Evolutionary conservation across 2,888 invertebrate species (phyloP).

Genomic region (Pocota personata): DNA sequence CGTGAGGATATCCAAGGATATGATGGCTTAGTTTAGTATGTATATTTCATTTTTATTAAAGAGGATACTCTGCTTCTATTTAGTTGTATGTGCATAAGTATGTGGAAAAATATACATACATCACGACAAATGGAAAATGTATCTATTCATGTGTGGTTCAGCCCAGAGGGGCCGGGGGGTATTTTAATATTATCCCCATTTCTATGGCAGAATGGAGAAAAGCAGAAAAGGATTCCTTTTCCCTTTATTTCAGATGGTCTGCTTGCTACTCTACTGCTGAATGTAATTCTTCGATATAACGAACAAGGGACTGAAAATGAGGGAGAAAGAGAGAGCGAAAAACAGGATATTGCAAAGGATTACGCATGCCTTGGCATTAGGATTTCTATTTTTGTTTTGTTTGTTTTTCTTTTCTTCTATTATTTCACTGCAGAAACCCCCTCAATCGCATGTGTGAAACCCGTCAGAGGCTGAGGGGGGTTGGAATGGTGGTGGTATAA

Average conservation of each 20-base stretch:
- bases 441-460: slow-evolving; percentile 33
- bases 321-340: slow-evolving; percentile 37
- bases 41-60: slow-evolving; percentile 71
- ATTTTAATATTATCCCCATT: slow-evolving; percentile 70
- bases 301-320: slow-evolving; percentile 17
- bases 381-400: slow-evolving; percentile 73
- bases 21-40: slow-evolving; percentile 50
- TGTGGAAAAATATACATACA: slow-evolving; percentile 40
- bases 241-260: slow-evolving; percentile 48
- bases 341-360: slow-evolving; percentile 74
- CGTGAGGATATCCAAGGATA: slow-evolving; percentile 47
- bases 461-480: not conserved
- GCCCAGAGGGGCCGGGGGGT: not conserved
- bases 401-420: slow-evolving; percentile 41
- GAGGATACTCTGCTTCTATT: slow-evolving; percentile 33
- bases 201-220: slow-evolving; percentile 36
- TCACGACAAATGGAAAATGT: slow-evolving; percentile 62
- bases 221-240: slow-evolving; percentile 60
- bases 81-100: not conserved
- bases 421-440: slow-evolving; percentile 34
- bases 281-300: slow-evolving; percentile 59
- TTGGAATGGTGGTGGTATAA: slow-evolving; percentile 15
- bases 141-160: slow-evolving; percentile 64
- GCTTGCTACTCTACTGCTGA: slow-evolving; percentile 12
- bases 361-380: slow-evolving; percentile 76